These are phyloP conservation scores for Spheniscus mendiculus DNA, from an alignment of 2,113 vertebrate species.

Conservation along the genomic window DNA sequence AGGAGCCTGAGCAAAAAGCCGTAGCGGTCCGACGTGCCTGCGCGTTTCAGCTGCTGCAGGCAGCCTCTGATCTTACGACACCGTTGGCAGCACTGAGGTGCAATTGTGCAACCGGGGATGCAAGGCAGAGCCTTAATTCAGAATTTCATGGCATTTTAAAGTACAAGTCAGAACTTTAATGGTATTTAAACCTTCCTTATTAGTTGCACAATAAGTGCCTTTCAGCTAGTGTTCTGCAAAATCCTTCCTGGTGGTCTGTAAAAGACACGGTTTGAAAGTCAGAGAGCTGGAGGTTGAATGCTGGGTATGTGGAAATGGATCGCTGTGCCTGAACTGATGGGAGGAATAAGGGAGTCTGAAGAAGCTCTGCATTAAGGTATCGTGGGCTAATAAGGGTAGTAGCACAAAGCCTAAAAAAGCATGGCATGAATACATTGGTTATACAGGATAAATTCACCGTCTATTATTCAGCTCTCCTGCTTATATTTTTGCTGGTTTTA, in stretches of 20 bases:
- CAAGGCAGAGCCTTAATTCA: not conserved
- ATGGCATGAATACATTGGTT: not conserved
- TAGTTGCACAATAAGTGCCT: conserved; percentile 13
- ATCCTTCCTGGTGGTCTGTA: conserved; percentile 6
- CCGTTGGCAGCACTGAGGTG: not conserved
- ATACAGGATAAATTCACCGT: not conserved
- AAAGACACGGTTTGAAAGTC: not conserved
- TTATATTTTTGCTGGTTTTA: not conserved
- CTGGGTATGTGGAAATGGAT: not conserved
- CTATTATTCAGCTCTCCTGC: not conserved
- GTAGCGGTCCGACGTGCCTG: not conserved
- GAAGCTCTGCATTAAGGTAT: not conserved
- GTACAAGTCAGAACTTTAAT: conserved; percentile 35
- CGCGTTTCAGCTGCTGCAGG: not conserved
- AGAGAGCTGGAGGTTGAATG: not conserved
- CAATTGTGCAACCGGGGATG: not conserved
- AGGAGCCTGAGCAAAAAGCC: not conserved
- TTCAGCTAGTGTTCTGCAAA: not conserved
- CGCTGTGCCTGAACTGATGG: not conserved
- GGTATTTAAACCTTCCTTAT: conserved; percentile 52
- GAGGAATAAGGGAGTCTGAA: not conserved
- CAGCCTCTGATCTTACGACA: not conserved
- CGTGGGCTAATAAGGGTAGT: not conserved
- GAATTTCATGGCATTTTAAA: conserved; percentile 44
- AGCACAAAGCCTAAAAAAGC: not conserved